These are phyloP conservation scores for Colinus virginianus DNA, from an alignment of 2,113 vertebrate species.

Conservation along the genomic window DNA sequence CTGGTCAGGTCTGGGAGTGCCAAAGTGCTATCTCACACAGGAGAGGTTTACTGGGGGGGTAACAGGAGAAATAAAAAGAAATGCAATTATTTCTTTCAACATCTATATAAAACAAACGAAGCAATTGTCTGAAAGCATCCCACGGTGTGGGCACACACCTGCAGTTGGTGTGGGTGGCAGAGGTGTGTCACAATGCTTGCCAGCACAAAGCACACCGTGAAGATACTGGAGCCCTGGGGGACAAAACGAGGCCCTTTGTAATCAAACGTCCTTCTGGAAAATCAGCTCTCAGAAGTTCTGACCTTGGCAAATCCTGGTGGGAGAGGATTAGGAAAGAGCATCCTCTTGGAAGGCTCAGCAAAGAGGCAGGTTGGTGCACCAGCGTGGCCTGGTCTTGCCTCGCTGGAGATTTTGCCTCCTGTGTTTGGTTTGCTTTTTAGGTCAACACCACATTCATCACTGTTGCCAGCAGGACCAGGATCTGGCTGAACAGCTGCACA, in stretches of 20 bases:
- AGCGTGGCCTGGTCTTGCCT: not conserved
- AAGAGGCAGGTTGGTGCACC: not conserved
- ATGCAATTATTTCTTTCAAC: not conserved
- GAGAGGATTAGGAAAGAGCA: not conserved
- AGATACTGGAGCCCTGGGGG: not conserved
- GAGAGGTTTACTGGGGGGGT: not conserved
- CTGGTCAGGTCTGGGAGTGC: not conserved
- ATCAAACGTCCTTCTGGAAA: not conserved
- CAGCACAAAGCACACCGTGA: not conserved
- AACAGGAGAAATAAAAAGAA: not conserved
- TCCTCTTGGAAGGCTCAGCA: not conserved
- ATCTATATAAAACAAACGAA: not conserved
- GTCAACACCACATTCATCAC: not conserved
- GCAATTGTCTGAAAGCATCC: not conserved
- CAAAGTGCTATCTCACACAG: accelerated
- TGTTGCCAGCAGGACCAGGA: not conserved
- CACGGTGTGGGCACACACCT: accelerated
- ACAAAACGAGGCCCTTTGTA: not conserved
- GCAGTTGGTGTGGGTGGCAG: not conserved
- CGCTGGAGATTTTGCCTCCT: not conserved
- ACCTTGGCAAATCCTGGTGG: not conserved
- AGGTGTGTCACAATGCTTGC: not conserved
- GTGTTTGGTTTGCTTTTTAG: not conserved
- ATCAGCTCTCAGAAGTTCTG: not conserved
- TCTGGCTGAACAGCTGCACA: not conserved